phyloP scores from a whole-genome alignment of 2,888 invertebrate genomes.

The Ptychoptera contaminata region DNA sequence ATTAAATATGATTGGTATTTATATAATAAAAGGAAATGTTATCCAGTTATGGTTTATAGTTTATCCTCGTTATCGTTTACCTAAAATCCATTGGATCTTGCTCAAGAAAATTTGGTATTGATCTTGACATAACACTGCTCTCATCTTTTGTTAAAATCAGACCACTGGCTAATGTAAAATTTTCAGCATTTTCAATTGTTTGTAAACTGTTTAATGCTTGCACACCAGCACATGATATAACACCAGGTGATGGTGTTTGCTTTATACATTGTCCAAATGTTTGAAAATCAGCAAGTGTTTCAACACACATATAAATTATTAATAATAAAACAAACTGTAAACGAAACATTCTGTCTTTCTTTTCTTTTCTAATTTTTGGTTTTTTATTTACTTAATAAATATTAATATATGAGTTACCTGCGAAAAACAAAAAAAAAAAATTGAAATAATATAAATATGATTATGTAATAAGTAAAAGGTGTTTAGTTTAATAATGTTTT shows the following conservation, averaged over 20 bases:
- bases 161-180: conserved; percentile 48
- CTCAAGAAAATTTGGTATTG: conserved; percentile 48
- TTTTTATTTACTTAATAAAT: too few species aligned
- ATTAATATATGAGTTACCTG: too few species aligned
- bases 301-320: too few species aligned
- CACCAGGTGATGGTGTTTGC: conserved; percentile 29
- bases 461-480: too few species aligned
- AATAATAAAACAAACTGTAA: too few species aligned
- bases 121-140: conserved; percentile 39
- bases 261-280: conserved; percentile 29
- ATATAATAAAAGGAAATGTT: not conserved
- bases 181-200: conserved; percentile 46
- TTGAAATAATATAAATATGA: too few species aligned
- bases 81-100: conserved; percentile 60
- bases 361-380: too few species aligned
- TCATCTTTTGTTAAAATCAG: conserved; percentile 48
- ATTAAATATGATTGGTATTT: not conserved
- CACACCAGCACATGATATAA: conserved; percentile 51
- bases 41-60: not conserved
- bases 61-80: conserved; percentile 25
- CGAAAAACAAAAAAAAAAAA: too few species aligned
- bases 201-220: conserved; percentile 50
- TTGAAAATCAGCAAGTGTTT: too few species aligned
- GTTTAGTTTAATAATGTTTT: too few species aligned
- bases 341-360: too few species aligned